Conservation (phyloP, 2,113 vertebrate species). For the Notechis scutatus region DNA sequence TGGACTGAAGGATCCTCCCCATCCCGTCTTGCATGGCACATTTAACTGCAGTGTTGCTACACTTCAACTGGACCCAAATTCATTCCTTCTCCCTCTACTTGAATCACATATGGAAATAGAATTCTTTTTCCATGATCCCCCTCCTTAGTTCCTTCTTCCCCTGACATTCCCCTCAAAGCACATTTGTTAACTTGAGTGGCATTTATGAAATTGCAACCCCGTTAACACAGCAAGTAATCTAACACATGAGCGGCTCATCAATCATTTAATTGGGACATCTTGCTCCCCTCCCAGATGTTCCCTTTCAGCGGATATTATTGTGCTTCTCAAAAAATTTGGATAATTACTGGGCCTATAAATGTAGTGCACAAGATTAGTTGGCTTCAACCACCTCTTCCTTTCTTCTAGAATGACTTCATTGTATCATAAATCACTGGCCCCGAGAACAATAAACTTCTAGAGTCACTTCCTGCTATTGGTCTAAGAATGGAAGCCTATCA, state of each 20-base stretch:
- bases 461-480: neutral
- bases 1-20: neutral
- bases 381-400: neutral
- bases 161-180: neutral
- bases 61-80: neutral
- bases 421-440: constrained; percentile 6
- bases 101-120: neutral
- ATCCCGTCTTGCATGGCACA: neutral
- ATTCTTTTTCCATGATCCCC: neutral
- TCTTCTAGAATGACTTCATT: constrained; percentile 14
- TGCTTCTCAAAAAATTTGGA: constrained; percentile 25
- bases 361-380: constrained; percentile 10
- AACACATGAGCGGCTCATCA: constrained; percentile 22
- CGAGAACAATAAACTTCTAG: neutral
- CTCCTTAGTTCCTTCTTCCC: neutral
- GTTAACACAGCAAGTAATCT: constrained; percentile 29
- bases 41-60: neutral
- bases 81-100: neutral
- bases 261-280: constrained; percentile 32
- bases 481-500: neutral
- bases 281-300: constrained; percentile 27
- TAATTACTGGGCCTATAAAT: constrained; percentile 26
- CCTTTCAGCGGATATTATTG: constrained; percentile 20
- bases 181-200: constrained; percentile 26
- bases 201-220: constrained; percentile 24